Evolutionary conservation across 2,113 vertebrate species (phyloP).

Genomic region (Smithornis capensis): DNA sequence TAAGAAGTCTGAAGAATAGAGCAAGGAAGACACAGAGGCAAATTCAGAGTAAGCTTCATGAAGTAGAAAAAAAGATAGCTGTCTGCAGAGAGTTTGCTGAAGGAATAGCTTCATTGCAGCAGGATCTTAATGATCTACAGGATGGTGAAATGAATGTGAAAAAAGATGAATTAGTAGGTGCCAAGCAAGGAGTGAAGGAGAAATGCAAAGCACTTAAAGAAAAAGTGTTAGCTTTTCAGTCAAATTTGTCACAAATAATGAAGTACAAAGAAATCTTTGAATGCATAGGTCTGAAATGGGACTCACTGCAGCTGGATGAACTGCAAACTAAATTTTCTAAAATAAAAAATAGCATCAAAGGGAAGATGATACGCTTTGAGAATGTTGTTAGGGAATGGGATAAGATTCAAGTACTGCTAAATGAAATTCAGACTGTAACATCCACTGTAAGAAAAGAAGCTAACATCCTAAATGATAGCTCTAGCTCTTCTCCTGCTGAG

Average conservation of each 20-base stretch:
- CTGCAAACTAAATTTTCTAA: slow-evolving; percentile 54
- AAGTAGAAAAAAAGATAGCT: slow-evolving; percentile 71
- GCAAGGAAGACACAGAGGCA: slow-evolving; percentile 69
- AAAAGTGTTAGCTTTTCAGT: slow-evolving; percentile 33
- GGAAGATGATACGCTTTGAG: slow-evolving; percentile 66
- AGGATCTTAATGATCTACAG: slow-evolving; percentile 69
- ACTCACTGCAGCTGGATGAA: slow-evolving; percentile 50
- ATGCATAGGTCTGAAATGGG: slow-evolving; percentile 61
- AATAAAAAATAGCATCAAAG: slow-evolving; percentile 69
- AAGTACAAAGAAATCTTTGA: slow-evolving; percentile 72
- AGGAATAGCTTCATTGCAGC: slow-evolving; percentile 67
- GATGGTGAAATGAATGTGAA: background rate
- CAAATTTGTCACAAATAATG: slow-evolving; percentile 32
- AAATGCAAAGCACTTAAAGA: slow-evolving; percentile 44
- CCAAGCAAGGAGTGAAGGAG: background rate
- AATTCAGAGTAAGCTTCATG: slow-evolving; percentile 72
- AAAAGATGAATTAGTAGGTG: background rate
- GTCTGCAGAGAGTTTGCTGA: slow-evolving; percentile 68
- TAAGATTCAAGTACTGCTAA: slow-evolving; percentile 72
- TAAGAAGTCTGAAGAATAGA: slow-evolving; percentile 79
- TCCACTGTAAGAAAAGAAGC: slow-evolving; percentile 72
- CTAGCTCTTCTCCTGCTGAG: slow-evolving; percentile 39
- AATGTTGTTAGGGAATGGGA: slow-evolving; percentile 61
- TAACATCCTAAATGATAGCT: slow-evolving; percentile 50
- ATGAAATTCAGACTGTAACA: slow-evolving; percentile 71